phyloP scores from a whole-genome alignment of 2,888 invertebrate genomes.

The Perithous albicinctus region DNA sequence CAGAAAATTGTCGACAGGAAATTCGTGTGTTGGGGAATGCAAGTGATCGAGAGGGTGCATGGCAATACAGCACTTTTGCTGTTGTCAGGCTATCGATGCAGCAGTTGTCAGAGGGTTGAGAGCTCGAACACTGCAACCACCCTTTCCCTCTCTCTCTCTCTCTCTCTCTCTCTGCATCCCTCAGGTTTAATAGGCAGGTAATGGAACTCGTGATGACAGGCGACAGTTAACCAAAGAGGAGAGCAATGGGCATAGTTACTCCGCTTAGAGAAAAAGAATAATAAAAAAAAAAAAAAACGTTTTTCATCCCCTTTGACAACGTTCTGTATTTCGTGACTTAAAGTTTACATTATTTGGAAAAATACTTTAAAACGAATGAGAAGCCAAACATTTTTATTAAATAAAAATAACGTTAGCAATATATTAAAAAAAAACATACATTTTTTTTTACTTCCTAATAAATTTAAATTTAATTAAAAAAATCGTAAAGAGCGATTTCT shows the following conservation, averaged over 20 bases:
- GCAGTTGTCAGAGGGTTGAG: slow-evolving; percentile 51
- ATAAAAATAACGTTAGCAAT: background rate
- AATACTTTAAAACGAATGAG: background rate
- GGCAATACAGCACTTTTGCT: slow-evolving; percentile 35
- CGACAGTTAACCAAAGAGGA: slow-evolving; percentile 56
- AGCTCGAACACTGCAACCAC: slow-evolving; percentile 68
- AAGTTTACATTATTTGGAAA: background rate
- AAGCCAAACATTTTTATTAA: background rate
- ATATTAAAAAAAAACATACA: no score
- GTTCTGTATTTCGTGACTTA: background rate
- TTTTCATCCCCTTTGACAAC: background rate
- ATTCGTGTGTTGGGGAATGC: slow-evolving; percentile 5
- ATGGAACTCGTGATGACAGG: slow-evolving; percentile 80
- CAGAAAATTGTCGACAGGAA: slow-evolving; percentile 29
- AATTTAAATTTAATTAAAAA: no score
- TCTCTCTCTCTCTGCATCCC: slow-evolving; percentile 57
- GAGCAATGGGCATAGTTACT: slow-evolving; percentile 14
- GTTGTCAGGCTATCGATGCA: slow-evolving; percentile 52
- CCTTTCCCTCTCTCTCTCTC: slow-evolving; percentile 43
- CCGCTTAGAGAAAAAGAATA: background rate
- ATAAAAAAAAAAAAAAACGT: slow-evolving; percentile 2
- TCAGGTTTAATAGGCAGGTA: slow-evolving; percentile 79
- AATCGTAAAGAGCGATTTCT: no score
- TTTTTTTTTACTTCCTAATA: no score
- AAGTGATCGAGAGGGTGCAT: slow-evolving; percentile 20